A percentile compares a stretch with the other conserved stretches of the same genome.
phyloP scores from a whole-genome alignment of 2,113 vertebrate species.

The Hippocampus comes region DNA sequence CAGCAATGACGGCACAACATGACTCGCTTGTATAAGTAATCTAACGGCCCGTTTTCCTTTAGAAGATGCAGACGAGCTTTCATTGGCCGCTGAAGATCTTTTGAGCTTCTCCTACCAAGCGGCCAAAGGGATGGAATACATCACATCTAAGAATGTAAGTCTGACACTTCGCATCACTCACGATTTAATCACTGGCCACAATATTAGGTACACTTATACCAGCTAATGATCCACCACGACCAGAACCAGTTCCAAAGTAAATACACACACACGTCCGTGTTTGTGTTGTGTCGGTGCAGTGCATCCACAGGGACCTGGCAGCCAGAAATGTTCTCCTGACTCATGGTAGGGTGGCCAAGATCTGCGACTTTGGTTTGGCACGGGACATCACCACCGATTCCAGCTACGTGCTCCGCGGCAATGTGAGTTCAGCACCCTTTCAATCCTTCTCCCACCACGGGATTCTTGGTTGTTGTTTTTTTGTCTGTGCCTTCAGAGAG shows the following conservation, averaged over 20 bases:
- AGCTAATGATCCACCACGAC: slow-evolving; percentile 1
- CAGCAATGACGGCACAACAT: neutral
- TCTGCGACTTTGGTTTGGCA: slow-evolving; percentile 96
- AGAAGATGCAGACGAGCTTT: slow-evolving; percentile 83
- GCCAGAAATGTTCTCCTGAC: slow-evolving; percentile 96
- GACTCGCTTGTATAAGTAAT: neutral
- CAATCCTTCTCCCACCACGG: neutral
- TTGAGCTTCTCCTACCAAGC: slow-evolving; percentile 97
- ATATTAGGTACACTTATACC: neutral
- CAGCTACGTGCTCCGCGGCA: slow-evolving; percentile 96
- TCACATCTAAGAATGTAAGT: slow-evolving; percentile 94
- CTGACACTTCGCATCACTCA: neutral
- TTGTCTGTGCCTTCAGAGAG: neutral
- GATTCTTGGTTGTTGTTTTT: neutral
- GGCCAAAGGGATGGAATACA: slow-evolving; percentile 97
- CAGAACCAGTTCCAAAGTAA: slow-evolving; percentile 28
- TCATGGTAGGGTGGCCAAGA: slow-evolving; percentile 94
- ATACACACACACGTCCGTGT: slow-evolving; percentile 16
- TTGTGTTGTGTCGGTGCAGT: slow-evolving; percentile 68
- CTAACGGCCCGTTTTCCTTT: neutral
- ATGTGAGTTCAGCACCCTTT: slow-evolving; percentile 74
- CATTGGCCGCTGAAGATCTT: slow-evolving; percentile 88
- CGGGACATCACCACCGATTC: slow-evolving; percentile 96
- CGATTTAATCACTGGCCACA: neutral
- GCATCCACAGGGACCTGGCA: slow-evolving; percentile 94